Percentiles rank a stretch among this genome's conserved stretches.
phyloP scores from a whole-genome alignment of 2,888 invertebrate genomes.

The Lobophora halterata region DNA sequence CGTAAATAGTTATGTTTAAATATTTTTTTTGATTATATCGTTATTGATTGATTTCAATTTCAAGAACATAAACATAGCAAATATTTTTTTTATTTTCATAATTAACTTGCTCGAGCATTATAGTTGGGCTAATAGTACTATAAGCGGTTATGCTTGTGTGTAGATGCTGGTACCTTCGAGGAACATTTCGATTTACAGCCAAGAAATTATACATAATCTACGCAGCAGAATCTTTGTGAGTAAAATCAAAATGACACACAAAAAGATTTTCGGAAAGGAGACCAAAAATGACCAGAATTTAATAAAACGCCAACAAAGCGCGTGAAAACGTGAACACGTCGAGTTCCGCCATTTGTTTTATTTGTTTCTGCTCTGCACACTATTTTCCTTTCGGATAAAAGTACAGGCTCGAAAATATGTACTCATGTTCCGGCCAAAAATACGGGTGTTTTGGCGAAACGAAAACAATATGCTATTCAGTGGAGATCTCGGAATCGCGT shows the following conservation, averaged over 20 bases:
- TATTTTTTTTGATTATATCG: too few relatives aligned
- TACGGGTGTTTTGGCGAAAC: slow-evolving; percentile 11
- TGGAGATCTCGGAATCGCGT: slow-evolving; percentile 7
- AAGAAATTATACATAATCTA: too few relatives aligned
- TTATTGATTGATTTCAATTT: too few relatives aligned
- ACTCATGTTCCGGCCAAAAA: slow-evolving; percentile 18
- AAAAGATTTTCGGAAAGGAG: not conserved
- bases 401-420: slow-evolving; percentile 24
- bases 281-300: slow-evolving; percentile 16
- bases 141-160: too few relatives aligned
- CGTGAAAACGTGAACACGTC: slow-evolving; percentile 22
- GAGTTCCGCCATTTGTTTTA: slow-evolving; percentile 28
- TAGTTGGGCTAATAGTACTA: too few relatives aligned
- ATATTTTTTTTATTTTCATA: too few relatives aligned
- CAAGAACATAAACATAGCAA: too few relatives aligned
- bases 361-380: slow-evolving; percentile 20
- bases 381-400: slow-evolving; percentile 22
- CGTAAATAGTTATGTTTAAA: too few relatives aligned
- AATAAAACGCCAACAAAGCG: slow-evolving; percentile 26
- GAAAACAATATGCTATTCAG: slow-evolving; percentile 12
- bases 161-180: too few relatives aligned
- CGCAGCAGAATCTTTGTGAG: too few relatives aligned
- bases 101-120: too few relatives aligned
- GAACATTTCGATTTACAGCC: too few relatives aligned
- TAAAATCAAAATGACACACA: slow-evolving; percentile 1